Evolutionary conservation across 2,888 invertebrate genomes (phyloP), one percentile per base, ranked within the genome.

Genomic region (Amorpha juglandis): DNA sequence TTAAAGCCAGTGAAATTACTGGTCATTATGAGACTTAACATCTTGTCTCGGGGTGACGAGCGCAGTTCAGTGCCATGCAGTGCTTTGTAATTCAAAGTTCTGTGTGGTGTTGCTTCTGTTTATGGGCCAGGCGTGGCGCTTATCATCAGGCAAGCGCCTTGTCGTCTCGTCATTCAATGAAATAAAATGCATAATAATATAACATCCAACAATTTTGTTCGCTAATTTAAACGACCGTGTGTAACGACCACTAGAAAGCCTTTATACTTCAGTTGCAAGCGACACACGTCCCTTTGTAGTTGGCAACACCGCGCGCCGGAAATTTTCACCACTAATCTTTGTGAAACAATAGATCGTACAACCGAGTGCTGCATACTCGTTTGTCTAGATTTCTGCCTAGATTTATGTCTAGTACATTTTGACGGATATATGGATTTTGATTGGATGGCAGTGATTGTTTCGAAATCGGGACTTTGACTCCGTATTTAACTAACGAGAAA

Each of bases 281-380:
- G 52, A 52, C 27, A 6, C 27, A 3, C 62, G 21, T 19, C 45
- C 63, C 58, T 65, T 68, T 63, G 58, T 63, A 64, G 52, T 52
- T 65, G 65, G 53, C 55, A 48, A 66, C 62, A 58, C 48, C 52
- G 16, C 12, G 64, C 50, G 62, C 47, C 63, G 52, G 51, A 47
- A 48, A 52, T 52, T 11, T 52, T 14, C 52, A 7, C 52, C 27
- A 33, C 52, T 52, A 52, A 52, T 52, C 52, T 52, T 27, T 6
- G 52, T 9, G 27, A 52, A 52, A 52, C 52, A 52, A 52, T 52
- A 4, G 52, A 0, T 6, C 6, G 8, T 50, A 50, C 19, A 4
- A 19, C 50, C 6, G 27, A 8, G 33, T 33, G 21, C 27, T 27
- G 27, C 9, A 6, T 45, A 45, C 27, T 14, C 19, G 33, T 14